Conservation (phyloP, 2,113 vertebrate species). For the Saccopteryx leptura region DNA sequence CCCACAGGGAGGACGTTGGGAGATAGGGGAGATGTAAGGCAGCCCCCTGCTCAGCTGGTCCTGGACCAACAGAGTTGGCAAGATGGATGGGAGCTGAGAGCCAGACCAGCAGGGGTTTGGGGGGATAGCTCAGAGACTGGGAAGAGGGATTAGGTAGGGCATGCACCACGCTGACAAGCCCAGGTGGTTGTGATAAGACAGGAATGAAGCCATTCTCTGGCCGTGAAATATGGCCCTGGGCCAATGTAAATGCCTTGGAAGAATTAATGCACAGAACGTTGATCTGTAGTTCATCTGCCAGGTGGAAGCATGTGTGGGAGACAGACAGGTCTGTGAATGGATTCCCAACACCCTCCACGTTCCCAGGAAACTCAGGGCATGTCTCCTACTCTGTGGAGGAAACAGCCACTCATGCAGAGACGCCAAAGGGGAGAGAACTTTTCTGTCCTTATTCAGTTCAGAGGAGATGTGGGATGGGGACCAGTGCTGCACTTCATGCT, state of each 20-base stretch:
- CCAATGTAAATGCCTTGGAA: constrained; percentile 46
- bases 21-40: neutral
- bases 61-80: neutral
- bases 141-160: neutral
- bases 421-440: neutral
- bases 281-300: neutral
- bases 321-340: neutral
- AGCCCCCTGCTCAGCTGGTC: neutral
- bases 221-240: neutral
- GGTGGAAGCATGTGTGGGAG: neutral
- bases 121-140: rapidly evolving
- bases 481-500: rapidly evolving
- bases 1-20: neutral
- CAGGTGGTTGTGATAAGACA: constrained; percentile 55
- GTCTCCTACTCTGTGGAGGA: neutral
- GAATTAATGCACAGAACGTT: neutral
- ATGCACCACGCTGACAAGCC: neutral
- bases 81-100: neutral
- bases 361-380: neutral
- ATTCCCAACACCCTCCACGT: neutral
- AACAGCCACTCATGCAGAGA: neutral
- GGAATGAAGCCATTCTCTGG: constrained; percentile 58
- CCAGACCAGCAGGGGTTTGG: neutral
- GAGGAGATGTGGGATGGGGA: too few relatives aligned
- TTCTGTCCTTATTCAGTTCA: neutral